Evolutionary conservation across 2,797 vertebrate species (phyloP).

Genomic region (Meriones psammophilus): DNA sequence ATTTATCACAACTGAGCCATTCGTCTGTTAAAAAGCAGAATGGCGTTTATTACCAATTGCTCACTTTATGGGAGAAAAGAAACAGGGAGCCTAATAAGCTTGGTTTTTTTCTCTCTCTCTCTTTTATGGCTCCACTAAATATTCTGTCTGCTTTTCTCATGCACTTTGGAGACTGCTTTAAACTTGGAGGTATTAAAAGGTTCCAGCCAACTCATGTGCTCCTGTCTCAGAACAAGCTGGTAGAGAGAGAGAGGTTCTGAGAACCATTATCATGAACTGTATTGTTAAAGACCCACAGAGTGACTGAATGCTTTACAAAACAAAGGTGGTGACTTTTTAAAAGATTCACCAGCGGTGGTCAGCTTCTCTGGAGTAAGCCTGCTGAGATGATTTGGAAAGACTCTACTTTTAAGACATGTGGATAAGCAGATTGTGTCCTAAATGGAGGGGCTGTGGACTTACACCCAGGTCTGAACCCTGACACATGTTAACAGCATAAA

Average conservation of each 20-base stretch:
- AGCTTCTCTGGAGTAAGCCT: background rate
- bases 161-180: constrained; percentile 27
- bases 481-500: background rate
- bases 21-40: constrained; percentile 80
- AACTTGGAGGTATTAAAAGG: background rate
- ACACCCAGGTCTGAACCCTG: background rate
- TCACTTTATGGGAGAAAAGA: constrained; percentile 79
- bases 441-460: background rate
- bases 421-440: background rate
- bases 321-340: background rate
- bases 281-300: background rate
- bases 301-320: background rate
- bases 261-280: background rate
- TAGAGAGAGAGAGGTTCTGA: background rate
- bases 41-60: constrained; percentile 79
- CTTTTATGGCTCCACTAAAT: constrained; percentile 80
- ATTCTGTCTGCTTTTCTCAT: constrained; percentile 66
- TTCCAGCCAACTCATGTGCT: background rate
- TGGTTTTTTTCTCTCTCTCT: constrained; percentile 73
- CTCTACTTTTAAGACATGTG: background rate
- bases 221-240: too few species aligned
- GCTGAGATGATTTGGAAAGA: constrained; percentile 46
- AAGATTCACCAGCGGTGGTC: background rate
- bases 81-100: constrained; percentile 79
- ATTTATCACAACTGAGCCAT: constrained; percentile 76